Percentiles rank a stretch among this genome's conserved stretches.
Conservation (phyloP, 2,888 invertebrate genomes). For the Gymnocheta viridis region DNA sequence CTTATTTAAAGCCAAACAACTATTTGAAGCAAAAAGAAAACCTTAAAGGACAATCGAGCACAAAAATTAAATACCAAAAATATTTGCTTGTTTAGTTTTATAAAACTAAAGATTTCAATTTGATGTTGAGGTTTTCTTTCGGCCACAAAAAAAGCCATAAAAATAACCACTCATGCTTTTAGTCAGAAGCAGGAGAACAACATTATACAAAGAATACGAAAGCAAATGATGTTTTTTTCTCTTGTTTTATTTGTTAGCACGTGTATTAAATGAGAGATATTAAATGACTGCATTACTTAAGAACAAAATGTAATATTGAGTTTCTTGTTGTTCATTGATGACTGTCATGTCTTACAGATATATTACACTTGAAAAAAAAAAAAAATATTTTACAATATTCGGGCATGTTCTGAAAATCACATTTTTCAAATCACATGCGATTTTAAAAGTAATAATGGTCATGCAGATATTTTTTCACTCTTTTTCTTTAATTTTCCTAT, state of each 20-base stretch:
- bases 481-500: too few relatives aligned
- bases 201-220: neutral
- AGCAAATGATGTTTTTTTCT: too few relatives aligned
- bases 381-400: too few relatives aligned
- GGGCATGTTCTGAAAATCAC: too few relatives aligned
- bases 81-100: neutral
- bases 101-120: constrained; percentile 44
- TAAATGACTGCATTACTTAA: constrained; percentile 45
- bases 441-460: too few relatives aligned
- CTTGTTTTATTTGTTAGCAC: constrained; percentile 6
- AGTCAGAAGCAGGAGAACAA: neutral
- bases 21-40: neutral
- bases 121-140: constrained; percentile 18
- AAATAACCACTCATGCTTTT: constrained; percentile 47
- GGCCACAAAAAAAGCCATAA: constrained; percentile 54
- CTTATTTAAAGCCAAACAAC: constrained; percentile 16
- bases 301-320: constrained; percentile 35
- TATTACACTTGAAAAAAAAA: constrained; percentile 13
- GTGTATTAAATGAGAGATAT: constrained; percentile 12
- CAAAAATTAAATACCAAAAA: constrained; percentile 30
- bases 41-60: neutral
- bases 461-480: too few relatives aligned
- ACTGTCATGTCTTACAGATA: neutral
- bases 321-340: constrained; percentile 49
- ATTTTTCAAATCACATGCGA: too few relatives aligned